A percentile compares a stretch with the other conserved stretches of the same genome.
Conservation (phyloP, 2,797 vertebrate species). For the Sebastiscus tertius region DNA sequence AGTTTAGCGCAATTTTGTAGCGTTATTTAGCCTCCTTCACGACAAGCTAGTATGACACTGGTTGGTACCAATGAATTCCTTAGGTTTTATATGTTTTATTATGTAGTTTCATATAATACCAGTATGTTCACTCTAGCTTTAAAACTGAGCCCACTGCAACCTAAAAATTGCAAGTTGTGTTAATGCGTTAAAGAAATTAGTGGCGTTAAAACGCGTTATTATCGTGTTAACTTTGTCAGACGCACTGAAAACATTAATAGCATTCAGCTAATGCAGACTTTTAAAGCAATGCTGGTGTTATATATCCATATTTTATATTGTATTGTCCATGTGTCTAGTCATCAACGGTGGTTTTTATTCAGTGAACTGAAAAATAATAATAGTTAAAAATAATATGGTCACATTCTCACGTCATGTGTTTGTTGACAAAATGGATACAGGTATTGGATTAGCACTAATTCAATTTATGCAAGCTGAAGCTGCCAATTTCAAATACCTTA, state of each 20-base stretch:
- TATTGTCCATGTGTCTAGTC: not conserved
- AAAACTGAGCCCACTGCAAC: too few relatives aligned
- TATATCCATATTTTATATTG: not conserved
- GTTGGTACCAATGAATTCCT: too few relatives aligned
- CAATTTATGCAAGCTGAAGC: not conserved
- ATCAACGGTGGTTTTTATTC: not conserved
- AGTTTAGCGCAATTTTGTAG: too few relatives aligned
- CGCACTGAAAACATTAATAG: not conserved
- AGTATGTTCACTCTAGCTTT: too few relatives aligned
- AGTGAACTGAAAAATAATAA: not conserved
- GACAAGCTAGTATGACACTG: too few relatives aligned
- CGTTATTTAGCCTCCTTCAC: fast-evolving
- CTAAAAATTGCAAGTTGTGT: too few relatives aligned
- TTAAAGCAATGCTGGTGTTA: not conserved
- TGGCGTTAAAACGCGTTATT: too few relatives aligned
- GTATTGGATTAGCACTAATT: conserved; percentile 13
- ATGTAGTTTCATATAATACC: too few relatives aligned
- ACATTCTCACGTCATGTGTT: not conserved
- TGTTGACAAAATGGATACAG: not conserved
- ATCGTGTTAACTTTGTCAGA: too few relatives aligned
- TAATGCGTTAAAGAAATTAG: too few relatives aligned
- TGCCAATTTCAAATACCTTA: not conserved
- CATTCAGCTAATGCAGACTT: not conserved
- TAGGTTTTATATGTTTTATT: too few relatives aligned
- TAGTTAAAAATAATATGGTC: not conserved